Conservation (phyloP, 2,113 vertebrate genomes). For the Crypturellus undulatus region DNA sequence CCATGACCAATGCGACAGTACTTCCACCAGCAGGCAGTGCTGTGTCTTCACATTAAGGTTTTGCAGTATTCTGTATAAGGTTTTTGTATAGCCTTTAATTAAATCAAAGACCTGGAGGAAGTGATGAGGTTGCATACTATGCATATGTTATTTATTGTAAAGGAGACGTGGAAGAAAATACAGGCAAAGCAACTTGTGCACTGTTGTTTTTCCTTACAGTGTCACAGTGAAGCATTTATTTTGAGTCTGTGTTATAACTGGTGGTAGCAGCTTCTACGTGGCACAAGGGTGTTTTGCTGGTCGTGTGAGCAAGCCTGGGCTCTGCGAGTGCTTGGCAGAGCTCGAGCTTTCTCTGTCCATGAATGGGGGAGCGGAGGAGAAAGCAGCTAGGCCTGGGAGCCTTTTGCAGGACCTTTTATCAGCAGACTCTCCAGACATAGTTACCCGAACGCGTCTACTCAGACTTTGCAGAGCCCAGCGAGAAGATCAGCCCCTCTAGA, state of each 20-base stretch:
- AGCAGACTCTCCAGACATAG: not conserved
- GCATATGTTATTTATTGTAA: not conserved
- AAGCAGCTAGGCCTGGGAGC: not conserved
- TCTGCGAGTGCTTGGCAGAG: fast-evolving
- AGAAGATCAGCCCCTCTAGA: not conserved
- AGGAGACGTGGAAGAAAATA: not conserved
- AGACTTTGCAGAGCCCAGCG: not conserved
- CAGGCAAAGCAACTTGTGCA: not conserved
- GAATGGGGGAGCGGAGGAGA: not conserved
- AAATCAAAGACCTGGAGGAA: not conserved
- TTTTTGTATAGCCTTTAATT: not conserved
- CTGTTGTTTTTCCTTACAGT: not conserved
- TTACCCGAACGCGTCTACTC: not conserved
- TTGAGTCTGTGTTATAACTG: fast-evolving
- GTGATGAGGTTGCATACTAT: not conserved
- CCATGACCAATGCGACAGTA: not conserved
- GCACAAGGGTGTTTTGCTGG: not conserved
- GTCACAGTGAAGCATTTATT: not conserved
- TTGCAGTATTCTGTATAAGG: not conserved
- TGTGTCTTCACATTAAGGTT: not conserved
- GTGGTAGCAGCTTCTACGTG: not conserved
- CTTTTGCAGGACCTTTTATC: not conserved
- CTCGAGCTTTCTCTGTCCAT: not conserved
- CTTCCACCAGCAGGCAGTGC: not conserved
- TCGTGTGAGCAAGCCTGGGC: fast-evolving